Percentiles rank a stretch among this genome's conserved stretches.
Evolutionary conservation across 2,888 invertebrate genomes (phyloP).

Genomic region (Gisinianus flammeolus): DNA sequence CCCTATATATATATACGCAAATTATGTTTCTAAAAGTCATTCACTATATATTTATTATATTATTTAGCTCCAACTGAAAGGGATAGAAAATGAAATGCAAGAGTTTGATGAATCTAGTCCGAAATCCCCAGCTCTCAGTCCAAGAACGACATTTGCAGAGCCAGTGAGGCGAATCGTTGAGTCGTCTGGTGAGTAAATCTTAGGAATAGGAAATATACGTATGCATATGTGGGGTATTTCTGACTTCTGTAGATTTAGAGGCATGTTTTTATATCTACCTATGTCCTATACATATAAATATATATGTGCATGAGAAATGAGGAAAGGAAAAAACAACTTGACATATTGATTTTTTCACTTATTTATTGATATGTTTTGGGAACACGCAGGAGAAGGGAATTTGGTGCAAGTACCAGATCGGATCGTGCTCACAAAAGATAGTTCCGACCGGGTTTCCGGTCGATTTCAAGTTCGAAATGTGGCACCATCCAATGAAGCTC

Average conservation of each 20-base stretch:
- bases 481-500: constrained; percentile 47
- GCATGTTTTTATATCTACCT: no score
- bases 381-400: constrained; percentile 8
- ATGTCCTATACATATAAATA: no score
- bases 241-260: no score
- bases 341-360: no score
- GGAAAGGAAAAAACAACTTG: no score
- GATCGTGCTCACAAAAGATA: constrained; percentile 30
- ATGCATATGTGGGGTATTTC: no score
- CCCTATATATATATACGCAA: not conserved
- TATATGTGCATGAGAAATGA: not conserved
- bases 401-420: constrained; percentile 36
- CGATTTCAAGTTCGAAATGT: constrained; percentile 52
- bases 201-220: no score
- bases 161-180: constrained; percentile 15
- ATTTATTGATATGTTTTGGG: no score
- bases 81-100: constrained; percentile 2
- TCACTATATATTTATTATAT: not conserved
- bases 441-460: constrained; percentile 26
- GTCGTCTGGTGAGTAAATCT: constrained; percentile 5
- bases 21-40: not conserved
- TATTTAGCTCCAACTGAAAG: constrained; percentile 21
- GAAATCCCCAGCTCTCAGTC: constrained; percentile 13
- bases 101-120: constrained; percentile 9
- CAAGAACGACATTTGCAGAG: constrained; percentile 19